Evolutionary conservation across 1,140 invertebrate species (phyloP), one percentile per base, ranked within the genome.

Genomic region (Helicoverpa armigera): DNA sequence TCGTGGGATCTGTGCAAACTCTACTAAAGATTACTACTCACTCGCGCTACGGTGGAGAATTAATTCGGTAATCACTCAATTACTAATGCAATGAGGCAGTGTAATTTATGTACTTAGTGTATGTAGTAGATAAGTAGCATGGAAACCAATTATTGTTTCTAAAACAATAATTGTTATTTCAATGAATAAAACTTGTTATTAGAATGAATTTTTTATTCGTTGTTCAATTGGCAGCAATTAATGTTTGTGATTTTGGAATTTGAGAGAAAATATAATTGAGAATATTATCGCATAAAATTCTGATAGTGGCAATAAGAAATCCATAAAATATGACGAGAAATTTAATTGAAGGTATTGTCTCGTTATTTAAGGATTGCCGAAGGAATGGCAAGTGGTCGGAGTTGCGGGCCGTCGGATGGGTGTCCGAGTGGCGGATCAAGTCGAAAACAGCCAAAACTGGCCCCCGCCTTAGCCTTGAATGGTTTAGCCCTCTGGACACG

Each of bases 401-500:
- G 76, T 48, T 53, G 80, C 72, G 87, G 82, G 63, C 82, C 78
- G 84, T 83, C 81, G 84, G 81, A 79, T 86, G 85, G 89, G 85
- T 86, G 86, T 86, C 79, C 84, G 74, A 79, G 83, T 84, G 85
- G 79, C 77, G 87, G 92, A 94, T 94, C 92, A 93, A 90, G 92
- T 93, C 88, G 83, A 84, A 83, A 86, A 81, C 88, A 80, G 87
- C 92, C 92, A 95, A 95, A 95, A 94, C 91, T 94, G 90, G 92
- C 91, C 92, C 87, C 88, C 87, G 84, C 86, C 89, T 93, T 95
- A 95, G 92, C 93, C 93, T 95, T 95, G 93, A 94, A 95, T 95
- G 93, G 93, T 89, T 95, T 93, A 95, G 92, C 92, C 92, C 91
- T 91, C 91, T 92, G 93, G 93, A 91, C 93, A 94, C 86, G 92